Evolutionary conservation across 2,888 invertebrate species (phyloP).

Genomic region (Labia minor): DNA sequence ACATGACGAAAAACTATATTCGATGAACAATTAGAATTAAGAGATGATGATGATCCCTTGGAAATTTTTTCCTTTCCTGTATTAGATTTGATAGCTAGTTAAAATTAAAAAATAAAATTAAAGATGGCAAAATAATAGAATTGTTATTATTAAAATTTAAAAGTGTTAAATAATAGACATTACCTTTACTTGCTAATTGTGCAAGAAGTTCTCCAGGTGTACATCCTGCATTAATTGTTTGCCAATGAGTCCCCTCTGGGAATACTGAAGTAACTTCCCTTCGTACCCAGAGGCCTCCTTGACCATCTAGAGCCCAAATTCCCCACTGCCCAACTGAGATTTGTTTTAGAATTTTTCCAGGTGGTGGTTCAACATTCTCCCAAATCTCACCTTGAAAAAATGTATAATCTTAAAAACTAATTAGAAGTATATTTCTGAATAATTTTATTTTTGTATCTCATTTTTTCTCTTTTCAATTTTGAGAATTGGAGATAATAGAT

Average conservation of each 20-base stretch:
- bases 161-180: too few species aligned
- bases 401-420: too few species aligned
- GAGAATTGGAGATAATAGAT: too few species aligned
- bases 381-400: conserved; percentile 51
- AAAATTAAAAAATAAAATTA: background rate
- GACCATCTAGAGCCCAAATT: conserved; percentile 71
- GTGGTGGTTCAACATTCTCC: conserved; percentile 66
- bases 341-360: conserved; percentile 54
- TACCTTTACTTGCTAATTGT: conserved; percentile 7
- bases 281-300: conserved; percentile 62
- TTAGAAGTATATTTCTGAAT: too few species aligned
- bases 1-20: conserved; percentile 54
- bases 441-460: too few species aligned
- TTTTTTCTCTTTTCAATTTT: too few species aligned
- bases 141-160: too few species aligned
- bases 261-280: conserved; percentile 62
- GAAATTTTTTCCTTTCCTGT: background rate
- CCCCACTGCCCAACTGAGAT: conserved; percentile 60
- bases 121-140: background rate
- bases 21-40: conserved; percentile 23
- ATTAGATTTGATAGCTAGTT: background rate
- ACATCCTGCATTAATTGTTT: conserved; percentile 49
- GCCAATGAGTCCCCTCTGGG: conserved; percentile 80
- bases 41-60: conserved; percentile 27
- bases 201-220: conserved; percentile 39